phyloP scores from a whole-genome alignment of 1,140 invertebrate species.

The Cephus cinctus region DNA sequence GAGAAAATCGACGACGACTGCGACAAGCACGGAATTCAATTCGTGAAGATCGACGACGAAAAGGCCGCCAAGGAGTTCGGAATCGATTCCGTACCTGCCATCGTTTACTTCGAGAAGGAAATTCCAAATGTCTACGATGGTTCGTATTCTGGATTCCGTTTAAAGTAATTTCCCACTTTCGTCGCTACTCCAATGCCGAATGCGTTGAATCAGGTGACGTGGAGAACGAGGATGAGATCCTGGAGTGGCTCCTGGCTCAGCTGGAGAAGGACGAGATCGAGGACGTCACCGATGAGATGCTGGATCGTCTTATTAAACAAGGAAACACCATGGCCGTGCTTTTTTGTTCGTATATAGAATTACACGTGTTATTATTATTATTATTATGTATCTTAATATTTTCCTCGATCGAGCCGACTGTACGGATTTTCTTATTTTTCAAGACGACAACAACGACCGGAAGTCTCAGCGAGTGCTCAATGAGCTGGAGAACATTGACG shows the following conservation, averaged over 20 bases:
- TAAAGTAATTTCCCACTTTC: conserved; percentile 7
- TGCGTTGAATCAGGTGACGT: conserved; percentile 68
- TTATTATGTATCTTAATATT: conserved; percentile 12
- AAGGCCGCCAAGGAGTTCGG: conserved; percentile 81
- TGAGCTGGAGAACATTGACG: conserved; percentile 93
- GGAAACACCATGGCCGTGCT: conserved; percentile 86
- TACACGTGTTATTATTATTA: conserved; percentile 14
- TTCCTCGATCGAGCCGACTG: conserved; percentile 6
- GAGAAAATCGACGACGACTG: conserved; percentile 94
- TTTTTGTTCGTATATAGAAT: conserved; percentile 74
- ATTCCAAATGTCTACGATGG: conserved; percentile 91
- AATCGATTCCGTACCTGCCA: conserved; percentile 79
- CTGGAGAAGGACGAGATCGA: conserved; percentile 92
- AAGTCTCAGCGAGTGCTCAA: conserved; percentile 83
- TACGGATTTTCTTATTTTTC: conserved; percentile 3
- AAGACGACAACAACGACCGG: conserved; percentile 88
- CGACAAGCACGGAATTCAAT: conserved; percentile 88
- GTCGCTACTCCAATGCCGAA: neutral
- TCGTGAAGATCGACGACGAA: conserved; percentile 89
- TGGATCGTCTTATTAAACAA: conserved; percentile 85
- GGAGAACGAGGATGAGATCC: conserved; percentile 86
- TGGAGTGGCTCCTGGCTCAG: conserved; percentile 85
- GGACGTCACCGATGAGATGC: conserved; percentile 92
- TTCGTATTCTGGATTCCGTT: conserved; percentile 39
- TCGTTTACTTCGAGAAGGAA: conserved; percentile 92